Base-by-base conservation (phyloP, 2,113 vertebrate species). In the Aphyosemion australe region DNA sequence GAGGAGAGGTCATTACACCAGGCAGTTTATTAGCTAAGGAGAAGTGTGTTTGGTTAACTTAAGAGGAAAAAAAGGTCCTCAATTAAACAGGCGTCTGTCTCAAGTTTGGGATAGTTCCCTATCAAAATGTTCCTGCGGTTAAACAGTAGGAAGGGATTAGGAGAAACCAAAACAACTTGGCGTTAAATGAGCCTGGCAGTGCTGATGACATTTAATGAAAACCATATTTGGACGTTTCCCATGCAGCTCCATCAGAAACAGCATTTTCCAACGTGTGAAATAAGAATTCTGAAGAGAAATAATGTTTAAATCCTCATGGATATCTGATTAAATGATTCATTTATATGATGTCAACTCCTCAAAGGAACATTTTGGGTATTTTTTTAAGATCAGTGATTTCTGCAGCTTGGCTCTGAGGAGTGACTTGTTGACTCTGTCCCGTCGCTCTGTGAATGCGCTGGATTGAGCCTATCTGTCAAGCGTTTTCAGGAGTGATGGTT, bases 101-200 rank as follows among this genome's bases (percentile, higher is more conserved):
- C 56, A 65, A 65, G 75, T 62, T 52, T 69, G 72, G 71, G 82
- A 78, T 80, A 72, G 65, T 72, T 71, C 71, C 66, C 78, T 61
- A 78, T 86, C 84, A 60, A 20, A 72, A 69, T 61, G 79, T 75
- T 83, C 73, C 74, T 76, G 86, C 65, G 83, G 77, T 85, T 65
- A 87, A 87, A 87, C 86, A 80, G 83, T 78, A 79, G 85, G 86
- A 81, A 80, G 56, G 76, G 78, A 83, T 86, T 80, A 81, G 62
- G 73, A 67, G 76, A 74, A 86, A 73, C 65, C 47, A 84, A 82
- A 81, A 85, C 72, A 84, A 74, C 50, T 76, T 45, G 0, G 49
- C 68, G 52, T 78, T 80, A 83, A 88, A 84, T 75, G 70, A 84
- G 78, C 64, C 65, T 72, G 71, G 67, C 66, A 71, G 54, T 52